These are phyloP conservation scores for Cylindroiulus punctatus DNA, from an alignment of 2,888 invertebrate genomes.

Conservation along the genomic window DNA sequence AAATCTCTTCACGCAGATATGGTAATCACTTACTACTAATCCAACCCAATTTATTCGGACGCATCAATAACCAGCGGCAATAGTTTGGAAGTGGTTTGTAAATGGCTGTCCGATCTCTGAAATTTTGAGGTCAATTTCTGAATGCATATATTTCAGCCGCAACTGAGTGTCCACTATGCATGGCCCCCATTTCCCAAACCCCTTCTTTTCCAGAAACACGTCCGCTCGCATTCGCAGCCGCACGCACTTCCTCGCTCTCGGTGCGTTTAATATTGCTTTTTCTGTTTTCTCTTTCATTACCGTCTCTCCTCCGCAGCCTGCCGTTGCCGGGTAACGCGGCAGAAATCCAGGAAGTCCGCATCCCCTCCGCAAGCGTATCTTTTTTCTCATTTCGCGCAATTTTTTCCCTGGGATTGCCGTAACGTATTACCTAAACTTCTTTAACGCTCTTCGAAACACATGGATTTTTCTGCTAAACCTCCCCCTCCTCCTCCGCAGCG, in stretches of 20 bases:
- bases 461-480: neutral
- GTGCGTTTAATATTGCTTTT: neutral
- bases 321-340: neutral
- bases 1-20: no score
- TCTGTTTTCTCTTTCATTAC: slow-evolving; percentile 13
- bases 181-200: neutral
- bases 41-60: no score
- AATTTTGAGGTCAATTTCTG: no score
- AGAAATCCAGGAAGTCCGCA: neutral
- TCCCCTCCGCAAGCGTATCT: neutral
- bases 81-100: no score
- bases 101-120: no score
- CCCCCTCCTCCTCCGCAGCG: neutral
- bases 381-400: neutral
- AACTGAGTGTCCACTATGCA: no score
- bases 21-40: no score
- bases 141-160: no score
- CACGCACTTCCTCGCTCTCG: neutral
- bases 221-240: neutral
- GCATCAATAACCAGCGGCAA: no score
- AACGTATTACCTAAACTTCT: neutral
- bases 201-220: neutral
- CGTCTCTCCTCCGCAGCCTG: neutral
- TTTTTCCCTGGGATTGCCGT: neutral
- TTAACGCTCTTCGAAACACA: neutral